A percentile compares a stretch with the other conserved stretches of the same genome.
Conservation (phyloP, 1,140 invertebrate genomes). For the Epicauta chinensis region DNA sequence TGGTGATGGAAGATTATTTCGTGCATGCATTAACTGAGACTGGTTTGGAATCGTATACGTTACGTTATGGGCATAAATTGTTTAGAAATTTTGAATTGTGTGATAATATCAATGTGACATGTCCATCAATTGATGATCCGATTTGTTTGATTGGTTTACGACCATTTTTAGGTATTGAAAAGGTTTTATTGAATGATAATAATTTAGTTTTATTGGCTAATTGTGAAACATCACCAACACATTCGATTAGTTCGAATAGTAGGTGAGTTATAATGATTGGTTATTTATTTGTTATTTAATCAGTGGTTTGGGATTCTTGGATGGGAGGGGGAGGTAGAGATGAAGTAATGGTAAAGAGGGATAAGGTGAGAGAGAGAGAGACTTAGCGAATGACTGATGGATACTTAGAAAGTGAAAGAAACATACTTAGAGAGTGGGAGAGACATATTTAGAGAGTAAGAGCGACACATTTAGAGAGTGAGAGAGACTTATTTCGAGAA, state of each 20-base stretch:
- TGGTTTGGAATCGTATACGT: conserved; percentile 72
- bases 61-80: conserved; percentile 56
- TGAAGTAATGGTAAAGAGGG: too few species aligned
- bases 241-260: conserved; percentile 40
- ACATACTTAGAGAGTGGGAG: too few species aligned
- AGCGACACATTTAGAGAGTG: too few species aligned
- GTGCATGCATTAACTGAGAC: conserved; percentile 70
- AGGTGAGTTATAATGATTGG: conserved; percentile 20
- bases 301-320: too few species aligned
- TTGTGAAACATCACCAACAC: conserved; percentile 48
- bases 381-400: too few species aligned
- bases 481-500: too few species aligned
- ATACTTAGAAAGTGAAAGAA: too few species aligned
- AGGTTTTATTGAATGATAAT: conserved; percentile 54
- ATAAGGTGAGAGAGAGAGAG: too few species aligned
- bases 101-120: conserved; percentile 41
- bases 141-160: conserved; percentile 66
- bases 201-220: conserved; percentile 60
- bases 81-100: conserved; percentile 35
- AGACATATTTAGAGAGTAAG: too few species aligned
- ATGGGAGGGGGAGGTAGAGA: too few species aligned
- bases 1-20: conserved; percentile 60
- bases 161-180: conserved; percentile 65
- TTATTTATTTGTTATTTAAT: too few species aligned
- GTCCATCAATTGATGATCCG: conserved; percentile 55